Conservation (phyloP, 64 coral and sea anemone genomes). For the Exaiptasia diaphana region DNA sequence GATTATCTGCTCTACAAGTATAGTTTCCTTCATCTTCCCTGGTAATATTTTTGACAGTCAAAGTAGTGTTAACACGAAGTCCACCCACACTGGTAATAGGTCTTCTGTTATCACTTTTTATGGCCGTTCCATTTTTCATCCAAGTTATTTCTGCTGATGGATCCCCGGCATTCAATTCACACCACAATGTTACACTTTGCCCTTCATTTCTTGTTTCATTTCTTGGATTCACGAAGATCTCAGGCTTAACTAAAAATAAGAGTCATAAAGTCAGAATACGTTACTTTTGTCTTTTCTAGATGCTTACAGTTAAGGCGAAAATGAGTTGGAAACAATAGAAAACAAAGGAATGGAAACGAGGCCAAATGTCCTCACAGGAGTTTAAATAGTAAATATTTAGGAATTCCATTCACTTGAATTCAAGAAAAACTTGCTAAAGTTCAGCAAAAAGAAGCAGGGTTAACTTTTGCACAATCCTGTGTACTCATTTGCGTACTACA, state of each 20-base stretch:
- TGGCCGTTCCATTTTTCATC: neutral
- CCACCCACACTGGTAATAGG: neutral
- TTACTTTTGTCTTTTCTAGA: neutral
- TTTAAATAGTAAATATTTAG: neutral
- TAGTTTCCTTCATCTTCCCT: neutral
- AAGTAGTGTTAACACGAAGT: neutral
- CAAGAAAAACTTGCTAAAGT: too few species aligned
- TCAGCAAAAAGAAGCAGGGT: too few species aligned
- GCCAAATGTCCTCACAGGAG: too few species aligned
- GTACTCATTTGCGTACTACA: too few species aligned
- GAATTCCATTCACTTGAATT: neutral
- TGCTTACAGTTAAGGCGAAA: neutral
- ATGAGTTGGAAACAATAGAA: too few species aligned
- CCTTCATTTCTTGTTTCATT: neutral
- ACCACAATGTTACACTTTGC: neutral
- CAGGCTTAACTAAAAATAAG: neutral
- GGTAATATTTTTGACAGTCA: neutral
- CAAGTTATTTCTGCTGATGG: neutral
- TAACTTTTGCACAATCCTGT: too few species aligned
- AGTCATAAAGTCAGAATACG: neutral
- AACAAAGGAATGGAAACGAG: too few species aligned
- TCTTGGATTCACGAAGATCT: neutral
- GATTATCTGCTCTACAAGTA: neutral
- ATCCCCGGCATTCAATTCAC: neutral
- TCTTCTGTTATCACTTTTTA: neutral